Percentiles rank a stretch among this genome's conserved stretches.
Evolutionary conservation across 2,888 invertebrate genomes (phyloP).

Genomic region (Conchocele bisecta): DNA sequence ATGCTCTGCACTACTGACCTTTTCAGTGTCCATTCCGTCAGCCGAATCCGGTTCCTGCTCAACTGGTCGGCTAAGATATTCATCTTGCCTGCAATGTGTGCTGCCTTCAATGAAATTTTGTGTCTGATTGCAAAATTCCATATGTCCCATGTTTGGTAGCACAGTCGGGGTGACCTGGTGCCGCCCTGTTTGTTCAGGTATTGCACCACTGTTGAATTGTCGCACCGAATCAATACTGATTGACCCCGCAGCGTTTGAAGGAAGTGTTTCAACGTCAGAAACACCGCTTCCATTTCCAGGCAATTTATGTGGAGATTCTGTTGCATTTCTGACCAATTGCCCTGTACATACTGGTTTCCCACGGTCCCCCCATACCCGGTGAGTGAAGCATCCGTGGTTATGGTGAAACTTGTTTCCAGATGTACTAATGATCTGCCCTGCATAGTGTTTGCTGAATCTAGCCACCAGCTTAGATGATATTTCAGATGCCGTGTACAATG

Average conservation of each 20-base stretch:
- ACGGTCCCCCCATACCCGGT: neutral
- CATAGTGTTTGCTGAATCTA: constrained; percentile 11
- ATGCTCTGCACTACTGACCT: constrained; percentile 17
- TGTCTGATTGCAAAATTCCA: constrained; percentile 13
- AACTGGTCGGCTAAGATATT: constrained; percentile 29
- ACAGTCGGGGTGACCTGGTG: neutral
- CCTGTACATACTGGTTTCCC: no score
- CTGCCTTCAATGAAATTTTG: constrained; percentile 24
- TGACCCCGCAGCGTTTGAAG: no score
- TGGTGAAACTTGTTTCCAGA: neutral
- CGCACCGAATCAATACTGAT: no score
- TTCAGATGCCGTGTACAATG: constrained; percentile 11
- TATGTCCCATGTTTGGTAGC: constrained; percentile 6
- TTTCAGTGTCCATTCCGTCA: constrained; percentile 29
- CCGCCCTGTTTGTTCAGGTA: no score
- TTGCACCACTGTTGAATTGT: no score
- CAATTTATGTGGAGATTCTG: no score
- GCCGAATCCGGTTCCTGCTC: neutral
- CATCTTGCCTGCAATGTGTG: constrained; percentile 21
- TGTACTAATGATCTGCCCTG: constrained; percentile 10
- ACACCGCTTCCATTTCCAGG: no score
- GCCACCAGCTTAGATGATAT: constrained; percentile 16
- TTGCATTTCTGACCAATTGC: no score
- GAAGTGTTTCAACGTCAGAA: no score
- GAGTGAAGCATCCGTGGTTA: neutral